Evolutionary conservation across 37 sponge, comb jelly and placozoan species (phyloP).

Genomic region (Crambe crambe): DNA sequence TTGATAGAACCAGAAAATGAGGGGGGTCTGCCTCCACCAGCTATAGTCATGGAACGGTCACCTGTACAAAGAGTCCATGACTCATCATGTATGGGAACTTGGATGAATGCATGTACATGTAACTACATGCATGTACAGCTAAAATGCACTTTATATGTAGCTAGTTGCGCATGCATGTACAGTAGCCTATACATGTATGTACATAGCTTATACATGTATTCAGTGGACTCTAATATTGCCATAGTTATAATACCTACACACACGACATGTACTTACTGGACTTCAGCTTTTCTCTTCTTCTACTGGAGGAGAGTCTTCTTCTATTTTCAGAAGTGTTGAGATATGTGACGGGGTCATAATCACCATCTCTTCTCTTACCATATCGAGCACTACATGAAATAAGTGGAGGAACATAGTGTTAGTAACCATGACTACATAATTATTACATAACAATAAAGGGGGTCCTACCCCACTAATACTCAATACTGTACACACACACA

Average conservation of each 20-base stretch:
- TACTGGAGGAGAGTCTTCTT: constrained; percentile 21
- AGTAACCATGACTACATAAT: no score
- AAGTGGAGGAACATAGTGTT: neutral
- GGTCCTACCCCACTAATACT: no score
- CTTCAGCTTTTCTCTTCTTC: constrained; percentile 17
- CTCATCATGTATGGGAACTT: no score
- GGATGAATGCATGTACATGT: neutral
- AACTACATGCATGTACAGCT: neutral
- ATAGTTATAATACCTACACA: no score
- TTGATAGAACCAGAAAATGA: constrained; percentile 6
- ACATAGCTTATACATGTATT: neutral
- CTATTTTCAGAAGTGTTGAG: neutral
- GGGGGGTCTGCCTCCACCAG: constrained; percentile 17
- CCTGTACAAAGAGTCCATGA: neutral
- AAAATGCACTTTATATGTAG: neutral
- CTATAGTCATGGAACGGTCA: constrained; percentile 6
- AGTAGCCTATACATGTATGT: neutral
- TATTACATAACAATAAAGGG: no score
- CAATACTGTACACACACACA: constrained; percentile 5
- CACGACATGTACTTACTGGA: neutral
- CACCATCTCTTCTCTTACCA: constrained; percentile 1
- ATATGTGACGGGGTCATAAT: constrained; percentile 29
- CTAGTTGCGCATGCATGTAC: neutral
- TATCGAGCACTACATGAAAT: constrained; percentile 10
- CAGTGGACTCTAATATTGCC: no score